These are phyloP conservation scores for Akabosia matsudoensis DNA, from an alignment of 1,140 invertebrate species.

Conservation along the genomic window DNA sequence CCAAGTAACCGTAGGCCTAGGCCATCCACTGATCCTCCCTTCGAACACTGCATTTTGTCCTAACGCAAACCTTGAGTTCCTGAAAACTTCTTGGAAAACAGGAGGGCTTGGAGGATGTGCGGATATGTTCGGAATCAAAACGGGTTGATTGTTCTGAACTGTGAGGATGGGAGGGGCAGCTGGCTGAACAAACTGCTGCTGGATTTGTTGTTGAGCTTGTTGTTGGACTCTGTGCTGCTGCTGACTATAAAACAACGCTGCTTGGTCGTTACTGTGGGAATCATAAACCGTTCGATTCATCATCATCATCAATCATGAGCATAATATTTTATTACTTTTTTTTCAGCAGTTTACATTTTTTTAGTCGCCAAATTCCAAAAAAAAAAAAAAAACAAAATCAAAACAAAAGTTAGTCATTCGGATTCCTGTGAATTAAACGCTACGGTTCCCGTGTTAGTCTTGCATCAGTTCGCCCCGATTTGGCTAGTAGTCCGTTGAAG, in stretches of 20 bases:
- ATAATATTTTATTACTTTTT: background rate
- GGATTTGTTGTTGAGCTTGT: slow-evolving; percentile 51
- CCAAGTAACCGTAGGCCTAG: slow-evolving; percentile 91
- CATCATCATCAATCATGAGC: background rate
- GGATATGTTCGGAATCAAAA: slow-evolving; percentile 1
- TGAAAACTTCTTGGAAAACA: slow-evolving; percentile 88
- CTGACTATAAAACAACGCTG: slow-evolving; percentile 44
- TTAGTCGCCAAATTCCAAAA: background rate
- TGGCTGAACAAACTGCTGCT: slow-evolving; percentile 17
- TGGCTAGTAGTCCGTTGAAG: no score
- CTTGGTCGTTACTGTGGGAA: background rate
- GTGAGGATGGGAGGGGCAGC: slow-evolving; percentile 9
- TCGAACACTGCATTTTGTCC: slow-evolving; percentile 89
- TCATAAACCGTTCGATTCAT: background rate
- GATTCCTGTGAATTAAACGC: no score
- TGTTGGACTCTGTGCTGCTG: slow-evolving; percentile 58
- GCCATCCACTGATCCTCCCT: slow-evolving; percentile 83
- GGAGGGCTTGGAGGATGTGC: slow-evolving; percentile 59
- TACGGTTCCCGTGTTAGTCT: no score
- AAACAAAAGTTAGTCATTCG: no score
- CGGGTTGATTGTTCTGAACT: slow-evolving; percentile 8
- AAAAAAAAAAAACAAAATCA: background rate
- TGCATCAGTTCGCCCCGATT: no score
- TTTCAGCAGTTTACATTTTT: background rate
- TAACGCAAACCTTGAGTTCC: slow-evolving; percentile 87